A percentile compares a stretch with the other conserved stretches of the same genome.
phyloP scores from a whole-genome alignment of 2,113 vertebrate species.

The Gambusia affinis region DNA sequence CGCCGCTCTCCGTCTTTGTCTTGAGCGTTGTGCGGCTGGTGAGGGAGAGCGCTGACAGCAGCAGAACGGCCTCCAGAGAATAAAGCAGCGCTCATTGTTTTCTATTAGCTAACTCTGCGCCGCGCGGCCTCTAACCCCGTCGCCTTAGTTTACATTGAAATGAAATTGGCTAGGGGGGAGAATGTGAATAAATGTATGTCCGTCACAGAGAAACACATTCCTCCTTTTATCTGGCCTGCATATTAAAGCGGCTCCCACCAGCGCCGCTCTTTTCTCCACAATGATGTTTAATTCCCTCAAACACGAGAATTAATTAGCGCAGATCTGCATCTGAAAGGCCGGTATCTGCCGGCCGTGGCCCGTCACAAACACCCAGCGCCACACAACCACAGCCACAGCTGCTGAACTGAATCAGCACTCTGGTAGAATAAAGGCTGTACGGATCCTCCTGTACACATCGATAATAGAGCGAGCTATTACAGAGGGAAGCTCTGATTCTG shows the following conservation, averaged over 20 bases:
- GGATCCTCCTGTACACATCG: neutral
- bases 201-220: slow-evolving; percentile 54
- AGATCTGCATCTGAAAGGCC: slow-evolving; percentile 82
- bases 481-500: slow-evolving; percentile 15
- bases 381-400: slow-evolving; percentile 6
- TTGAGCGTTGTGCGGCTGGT: slow-evolving; percentile 60
- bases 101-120: slow-evolving; percentile 75
- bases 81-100: slow-evolving; percentile 76
- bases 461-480: slow-evolving; percentile 5
- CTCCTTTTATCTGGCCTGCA: slow-evolving; percentile 76
- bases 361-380: slow-evolving; percentile 52
- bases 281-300: slow-evolving; percentile 82
- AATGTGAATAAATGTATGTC: slow-evolving; percentile 72
- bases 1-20: slow-evolving; percentile 74
- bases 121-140: slow-evolving; percentile 54
- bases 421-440: neutral
- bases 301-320: slow-evolving; percentile 82
- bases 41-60: slow-evolving; percentile 70
- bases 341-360: slow-evolving; percentile 46
- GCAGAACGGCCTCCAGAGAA: slow-evolving; percentile 74
- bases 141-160: slow-evolving; percentile 76
- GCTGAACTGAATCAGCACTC: slow-evolving; percentile 48
- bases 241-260: slow-evolving; percentile 68
- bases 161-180: slow-evolving; percentile 67
- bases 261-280: slow-evolving; percentile 62